Base-by-base conservation (phyloP, 2,113 vertebrate genomes). In the Ancistrus triradiatus region DNA sequence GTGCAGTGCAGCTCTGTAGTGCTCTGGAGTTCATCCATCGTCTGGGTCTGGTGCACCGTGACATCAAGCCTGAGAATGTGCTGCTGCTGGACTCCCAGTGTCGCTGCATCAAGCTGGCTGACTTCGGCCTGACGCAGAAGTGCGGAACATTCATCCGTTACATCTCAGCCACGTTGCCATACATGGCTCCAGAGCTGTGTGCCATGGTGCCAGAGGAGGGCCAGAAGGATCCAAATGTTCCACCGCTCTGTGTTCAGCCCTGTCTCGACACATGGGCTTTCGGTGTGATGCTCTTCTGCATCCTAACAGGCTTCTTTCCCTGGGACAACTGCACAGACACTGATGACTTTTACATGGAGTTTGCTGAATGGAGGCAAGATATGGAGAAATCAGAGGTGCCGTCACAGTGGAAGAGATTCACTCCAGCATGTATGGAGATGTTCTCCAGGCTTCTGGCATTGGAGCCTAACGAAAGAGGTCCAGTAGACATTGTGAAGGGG, bases 291-390 rank as follows among this genome's bases (percentile, higher is more conserved):
- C 86, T 97, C 7, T 98, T 96, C 81, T 96, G 93, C 77, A 87
- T 97, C 17, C 91, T 98, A 46, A 97, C 94, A 0, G 95, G 95
- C 25, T 95, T 92, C 77, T 97, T 97, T 76, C 95, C 95, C 64
- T 97, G 94, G 94, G 95, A 97, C 65, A 77, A 85, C 77, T 95
- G 91, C 56, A 68, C 85, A 60, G 78, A 81, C 0, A 55, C 81
- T 0, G 94, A 97, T 47, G 89, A 91, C 59, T 97, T 93, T 83
- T 97, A 92, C n/a, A 85, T 90, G 75, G 93, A 95, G 80, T 98
- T 93, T 66, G 77, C 90, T 13, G 76, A 83, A 47, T 98, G 95
- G 95, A 77, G 75, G 22, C 22, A 78, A 0, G 75, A 84, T 1
- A 11, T 51, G 2, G 63, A 57, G 0, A 83, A 82, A 1, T 69